Base-by-base conservation (phyloP, 2,888 invertebrate species). In the Vannuccia rotundouncinata region DNA sequence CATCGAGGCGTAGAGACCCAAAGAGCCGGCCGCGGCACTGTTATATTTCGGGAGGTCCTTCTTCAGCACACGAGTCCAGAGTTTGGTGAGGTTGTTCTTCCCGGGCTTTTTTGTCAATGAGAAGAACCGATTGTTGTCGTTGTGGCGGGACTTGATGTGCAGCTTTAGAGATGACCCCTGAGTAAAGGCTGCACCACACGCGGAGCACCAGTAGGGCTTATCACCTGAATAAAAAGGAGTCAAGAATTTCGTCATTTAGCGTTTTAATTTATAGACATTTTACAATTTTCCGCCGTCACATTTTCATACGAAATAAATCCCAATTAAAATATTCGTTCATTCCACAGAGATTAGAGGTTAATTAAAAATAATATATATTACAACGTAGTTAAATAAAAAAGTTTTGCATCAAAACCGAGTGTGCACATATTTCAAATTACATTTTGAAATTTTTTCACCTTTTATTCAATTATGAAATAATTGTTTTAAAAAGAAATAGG, bases 131-230 rank as follows among this genome's bases (percentile, higher is more conserved):
- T 87, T 87, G 84, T 87, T 86, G 78, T 87, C 87, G 77, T 85
- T 86, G 80, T 88, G 88, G 80, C 87, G 86, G 83, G 86, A 86
- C 82, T 86, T 85, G 83, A 88, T 88, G 84, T 88, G 88, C 60
- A 86, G 85, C 84, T 88, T 88, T 29, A 88, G 85, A 80, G 87
- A 86, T 82, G 87, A 87, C 79, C 88, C 87, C 81, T 88, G 88
- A 80, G 87, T 88, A 83, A 87, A 88, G 82, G 87, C 85, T 45
- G 87, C 87, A 13, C 88, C 88, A 84, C 88, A 88, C 0, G 86
- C 87, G 59, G 87, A 87, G 83, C 87, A 88, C 79, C 86, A 86
- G 82, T 88, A 88, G 1, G 88, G 88, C 22, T 87, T 83, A 81
- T 87, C 87, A 77, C 87, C 87, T 87, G 83, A 2, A 76, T 29